These are phyloP conservation scores for Tricholaema leucomelas DNA, from an alignment of 2,113 vertebrate genomes.

Conservation along the genomic window DNA sequence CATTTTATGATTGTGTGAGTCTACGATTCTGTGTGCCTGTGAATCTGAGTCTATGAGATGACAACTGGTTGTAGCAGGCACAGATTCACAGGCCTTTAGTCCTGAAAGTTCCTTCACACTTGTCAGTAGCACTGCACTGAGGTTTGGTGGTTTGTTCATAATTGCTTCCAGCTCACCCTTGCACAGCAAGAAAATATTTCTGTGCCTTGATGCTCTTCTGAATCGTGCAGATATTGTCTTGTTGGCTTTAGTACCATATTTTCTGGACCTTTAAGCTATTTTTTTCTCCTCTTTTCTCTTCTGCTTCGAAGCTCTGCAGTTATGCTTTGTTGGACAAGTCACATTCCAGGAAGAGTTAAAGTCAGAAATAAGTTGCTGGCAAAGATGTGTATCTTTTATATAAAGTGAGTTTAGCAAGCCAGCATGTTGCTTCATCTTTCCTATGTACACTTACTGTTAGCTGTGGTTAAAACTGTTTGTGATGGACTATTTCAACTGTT, in stretches of 20 bases:
- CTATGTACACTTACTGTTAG: background rate
- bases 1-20: no score
- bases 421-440: background rate
- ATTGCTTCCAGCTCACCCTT: conserved; percentile 27
- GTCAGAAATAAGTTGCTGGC: conserved; percentile 6
- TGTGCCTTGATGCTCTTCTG: conserved; percentile 14
- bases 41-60: background rate
- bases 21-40: no score
- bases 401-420: background rate
- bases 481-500: background rate
- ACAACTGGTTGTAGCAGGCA: background rate
- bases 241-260: background rate
- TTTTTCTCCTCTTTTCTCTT: background rate
- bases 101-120: background rate
- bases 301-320: conserved; percentile 34
- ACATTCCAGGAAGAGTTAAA: conserved; percentile 35
- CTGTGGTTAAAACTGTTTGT: background rate
- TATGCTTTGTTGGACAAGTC: conserved; percentile 40
- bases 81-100: background rate
- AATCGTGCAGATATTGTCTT: background rate
- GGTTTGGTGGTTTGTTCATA: background rate
- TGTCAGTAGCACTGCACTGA: background rate
- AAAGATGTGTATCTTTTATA: background rate
- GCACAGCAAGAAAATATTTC: conserved; percentile 10
- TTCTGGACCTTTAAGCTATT: conserved; percentile 4